phyloP scores from a whole-genome alignment of 2,113 vertebrate species.

The Piaya cayana region DNA sequence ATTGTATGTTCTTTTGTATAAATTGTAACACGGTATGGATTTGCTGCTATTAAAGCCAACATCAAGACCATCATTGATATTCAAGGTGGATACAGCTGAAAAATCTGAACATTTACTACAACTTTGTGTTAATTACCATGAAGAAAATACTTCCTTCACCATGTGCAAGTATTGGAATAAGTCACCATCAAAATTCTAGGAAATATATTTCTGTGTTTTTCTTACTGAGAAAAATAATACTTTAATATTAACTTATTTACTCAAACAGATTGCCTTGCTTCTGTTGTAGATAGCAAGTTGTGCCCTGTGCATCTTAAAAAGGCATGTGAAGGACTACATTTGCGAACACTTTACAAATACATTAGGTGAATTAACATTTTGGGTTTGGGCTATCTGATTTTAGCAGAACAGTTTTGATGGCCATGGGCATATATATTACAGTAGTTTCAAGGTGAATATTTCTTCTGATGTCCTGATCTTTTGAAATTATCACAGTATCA shows the following conservation, averaged over 20 bases:
- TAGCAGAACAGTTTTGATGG: not conserved
- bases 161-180: not conserved
- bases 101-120: not conserved
- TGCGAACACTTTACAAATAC: not conserved
- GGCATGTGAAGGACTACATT: not conserved
- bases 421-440: not conserved
- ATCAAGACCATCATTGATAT: not conserved
- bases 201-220: not conserved
- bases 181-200: not conserved
- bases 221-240: not conserved
- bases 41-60: not conserved
- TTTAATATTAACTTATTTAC: not conserved
- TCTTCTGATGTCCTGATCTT: not conserved
- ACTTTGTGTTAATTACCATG: not conserved
- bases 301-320: not conserved
- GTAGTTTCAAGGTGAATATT: not conserved
- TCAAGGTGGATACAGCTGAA: not conserved
- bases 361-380: not conserved
- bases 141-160: not conserved
- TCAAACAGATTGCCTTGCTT: not conserved
- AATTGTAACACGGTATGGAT: not conserved
- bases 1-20: not conserved
- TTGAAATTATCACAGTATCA: not conserved
- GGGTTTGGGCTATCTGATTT: not conserved
- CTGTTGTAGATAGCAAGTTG: not conserved